These are phyloP conservation scores for Stegodyphus mimosarum DNA, from an alignment of 1,140 invertebrate genomes.

Conservation along the genomic window DNA sequence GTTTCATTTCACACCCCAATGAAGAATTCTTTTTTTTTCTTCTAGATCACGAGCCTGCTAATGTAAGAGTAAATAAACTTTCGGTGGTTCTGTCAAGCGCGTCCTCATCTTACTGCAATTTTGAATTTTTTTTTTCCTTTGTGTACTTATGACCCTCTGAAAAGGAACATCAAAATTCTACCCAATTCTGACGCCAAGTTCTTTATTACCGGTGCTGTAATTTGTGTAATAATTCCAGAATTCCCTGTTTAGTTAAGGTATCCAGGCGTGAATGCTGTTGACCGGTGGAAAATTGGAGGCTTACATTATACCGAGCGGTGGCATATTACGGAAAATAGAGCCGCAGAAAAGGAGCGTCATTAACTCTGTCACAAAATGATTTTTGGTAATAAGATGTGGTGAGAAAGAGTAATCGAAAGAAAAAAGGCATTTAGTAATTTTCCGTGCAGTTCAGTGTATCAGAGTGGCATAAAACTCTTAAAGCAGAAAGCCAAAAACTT, in stretches of 20 bases:
- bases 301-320: too few relatives aligned
- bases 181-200: conserved; percentile 5
- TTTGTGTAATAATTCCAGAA: conserved; percentile 30
- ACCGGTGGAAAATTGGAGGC: background rate
- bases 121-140: conserved; percentile 4
- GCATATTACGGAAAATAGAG: too few relatives aligned
- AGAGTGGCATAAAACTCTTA: too few relatives aligned
- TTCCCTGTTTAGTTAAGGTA: conserved; percentile 13
- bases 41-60: background rate
- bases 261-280: conserved; percentile 32
- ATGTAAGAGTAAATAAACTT: conserved; percentile 34
- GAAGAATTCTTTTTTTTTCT: background rate
- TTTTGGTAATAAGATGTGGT: too few relatives aligned
- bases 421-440: too few relatives aligned
- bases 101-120: background rate
- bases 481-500: too few relatives aligned
- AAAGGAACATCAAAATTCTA: conserved; percentile 1
- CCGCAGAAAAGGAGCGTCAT: too few relatives aligned
- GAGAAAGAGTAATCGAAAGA: too few relatives aligned
- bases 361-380: too few relatives aligned
- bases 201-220: conserved; percentile 26
- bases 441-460: too few relatives aligned
- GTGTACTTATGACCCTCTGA: conserved; percentile 1
- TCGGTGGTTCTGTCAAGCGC: conserved; percentile 2
- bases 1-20: conserved; percentile 11